Conservation (phyloP, 2,888 invertebrate genomes). For the Vandiemenella viatica region DNA sequence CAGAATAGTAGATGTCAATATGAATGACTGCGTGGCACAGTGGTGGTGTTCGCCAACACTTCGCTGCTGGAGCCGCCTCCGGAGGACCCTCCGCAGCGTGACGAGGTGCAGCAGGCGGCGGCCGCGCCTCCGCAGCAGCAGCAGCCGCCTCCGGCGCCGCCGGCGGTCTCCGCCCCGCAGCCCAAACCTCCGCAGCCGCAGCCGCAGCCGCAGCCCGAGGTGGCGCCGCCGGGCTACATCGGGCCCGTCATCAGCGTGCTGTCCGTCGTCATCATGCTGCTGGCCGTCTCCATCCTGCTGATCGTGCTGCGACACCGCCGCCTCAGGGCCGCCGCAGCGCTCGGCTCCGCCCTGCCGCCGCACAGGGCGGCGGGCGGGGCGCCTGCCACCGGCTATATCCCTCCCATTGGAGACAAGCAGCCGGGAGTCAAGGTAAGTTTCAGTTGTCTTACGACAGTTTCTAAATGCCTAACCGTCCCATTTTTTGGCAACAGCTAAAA, state of each 20-base stretch:
- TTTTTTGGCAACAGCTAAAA: too few relatives aligned
- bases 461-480: too few relatives aligned
- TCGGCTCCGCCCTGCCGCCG: constrained; percentile 16
- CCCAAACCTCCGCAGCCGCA: not conserved
- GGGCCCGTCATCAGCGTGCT: constrained; percentile 54
- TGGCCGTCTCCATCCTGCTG: constrained; percentile 52
- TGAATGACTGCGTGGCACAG: constrained; percentile 33
- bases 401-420: too few relatives aligned
- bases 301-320: constrained; percentile 50
- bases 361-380: not conserved
- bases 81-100: constrained; percentile 51
- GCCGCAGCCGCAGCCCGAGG: constrained; percentile 1
- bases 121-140: not conserved
- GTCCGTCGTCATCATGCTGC: constrained; percentile 53
- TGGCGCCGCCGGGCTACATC: constrained; percentile 29
- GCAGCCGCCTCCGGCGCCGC: constrained; percentile 1
- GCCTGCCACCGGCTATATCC: too few relatives aligned
- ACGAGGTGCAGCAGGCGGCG: constrained; percentile 39
- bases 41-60: constrained; percentile 43
- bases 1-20: too few relatives aligned
- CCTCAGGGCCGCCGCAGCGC: constrained; percentile 25
- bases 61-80: constrained; percentile 42
- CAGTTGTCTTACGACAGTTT: too few relatives aligned
- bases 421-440: too few relatives aligned
- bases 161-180: not conserved